Conservation (phyloP, 2,113 vertebrate genomes). For the Tychaedon coryphoeus region DNA sequence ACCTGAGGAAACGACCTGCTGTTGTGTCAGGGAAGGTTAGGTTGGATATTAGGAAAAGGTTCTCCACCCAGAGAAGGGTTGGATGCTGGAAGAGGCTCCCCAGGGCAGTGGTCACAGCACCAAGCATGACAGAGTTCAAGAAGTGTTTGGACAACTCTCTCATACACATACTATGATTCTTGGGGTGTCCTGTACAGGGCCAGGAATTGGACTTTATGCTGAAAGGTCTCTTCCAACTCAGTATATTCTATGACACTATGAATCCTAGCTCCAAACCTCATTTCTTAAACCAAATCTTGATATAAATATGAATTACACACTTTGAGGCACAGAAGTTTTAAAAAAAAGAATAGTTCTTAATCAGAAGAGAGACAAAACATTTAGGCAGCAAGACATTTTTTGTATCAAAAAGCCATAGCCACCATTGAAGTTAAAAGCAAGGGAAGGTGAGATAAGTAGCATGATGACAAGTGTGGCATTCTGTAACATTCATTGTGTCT, state of each 20-base stretch:
- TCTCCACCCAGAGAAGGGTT: neutral
- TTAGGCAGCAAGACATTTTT: neutral
- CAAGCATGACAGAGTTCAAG: neutral
- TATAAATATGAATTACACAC: neutral
- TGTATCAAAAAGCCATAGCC: neutral
- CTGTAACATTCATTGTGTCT: neutral
- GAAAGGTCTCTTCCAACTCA: neutral
- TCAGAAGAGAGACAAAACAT: neutral
- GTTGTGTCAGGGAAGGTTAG: neutral
- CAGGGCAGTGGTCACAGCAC: neutral
- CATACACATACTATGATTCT: neutral
- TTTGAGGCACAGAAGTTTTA: neutral
- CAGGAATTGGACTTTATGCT: neutral
- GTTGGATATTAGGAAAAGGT: neutral
- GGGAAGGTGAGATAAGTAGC: neutral
- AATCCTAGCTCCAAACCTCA: neutral
- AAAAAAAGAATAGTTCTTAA: neutral
- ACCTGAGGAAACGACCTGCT: neutral
- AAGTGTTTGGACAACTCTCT: neutral
- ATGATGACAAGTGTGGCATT: neutral
- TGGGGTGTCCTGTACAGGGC: neutral
- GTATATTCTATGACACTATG: neutral
- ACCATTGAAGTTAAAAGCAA: neutral
- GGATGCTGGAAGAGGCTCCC: neutral
- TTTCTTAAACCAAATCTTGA: neutral